phyloP scores from a whole-genome alignment of 2,888 invertebrate species.

The Linyphia triangularis region DNA sequence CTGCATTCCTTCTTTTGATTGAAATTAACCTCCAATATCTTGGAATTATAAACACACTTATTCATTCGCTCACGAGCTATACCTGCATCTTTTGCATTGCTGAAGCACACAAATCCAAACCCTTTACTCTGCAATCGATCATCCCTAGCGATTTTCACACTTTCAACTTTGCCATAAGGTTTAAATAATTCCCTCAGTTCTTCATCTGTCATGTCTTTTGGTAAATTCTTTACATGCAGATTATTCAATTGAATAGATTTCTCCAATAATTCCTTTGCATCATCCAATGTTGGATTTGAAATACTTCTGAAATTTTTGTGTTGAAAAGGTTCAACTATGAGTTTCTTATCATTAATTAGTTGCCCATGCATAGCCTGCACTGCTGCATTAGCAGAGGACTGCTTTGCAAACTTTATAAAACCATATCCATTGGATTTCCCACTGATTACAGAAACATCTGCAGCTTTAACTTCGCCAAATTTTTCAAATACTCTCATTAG shows the following conservation, averaged over 20 bases:
- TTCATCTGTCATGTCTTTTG: neutral
- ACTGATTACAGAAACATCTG: neutral
- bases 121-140: neutral
- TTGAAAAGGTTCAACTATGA: conserved; percentile 3
- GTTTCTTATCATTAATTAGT: neutral
- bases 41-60: neutral
- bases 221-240: conserved; percentile 49
- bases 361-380: neutral
- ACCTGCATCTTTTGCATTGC: conserved; percentile 13
- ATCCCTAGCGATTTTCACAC: conserved; percentile 44
- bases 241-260: conserved; percentile 41
- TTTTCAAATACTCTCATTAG: conserved; percentile 23
- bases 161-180: conserved; percentile 27
- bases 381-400: conserved; percentile 25
- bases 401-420: conserved; percentile 31
- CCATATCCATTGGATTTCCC: conserved; percentile 63
- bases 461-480: conserved; percentile 16
- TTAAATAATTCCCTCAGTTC: conserved; percentile 29
- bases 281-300: neutral
- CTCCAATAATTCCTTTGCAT: neutral
- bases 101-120: conserved; percentile 57
- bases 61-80: conserved; percentile 26
- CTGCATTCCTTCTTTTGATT: conserved; percentile 29
- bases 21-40: conserved; percentile 36
- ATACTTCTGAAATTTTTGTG: neutral